A percentile compares a stretch with the other conserved stretches of the same genome.
Conservation (phyloP, 2,113 vertebrate species). For the Ictidomys tridecemlineatus region DNA sequence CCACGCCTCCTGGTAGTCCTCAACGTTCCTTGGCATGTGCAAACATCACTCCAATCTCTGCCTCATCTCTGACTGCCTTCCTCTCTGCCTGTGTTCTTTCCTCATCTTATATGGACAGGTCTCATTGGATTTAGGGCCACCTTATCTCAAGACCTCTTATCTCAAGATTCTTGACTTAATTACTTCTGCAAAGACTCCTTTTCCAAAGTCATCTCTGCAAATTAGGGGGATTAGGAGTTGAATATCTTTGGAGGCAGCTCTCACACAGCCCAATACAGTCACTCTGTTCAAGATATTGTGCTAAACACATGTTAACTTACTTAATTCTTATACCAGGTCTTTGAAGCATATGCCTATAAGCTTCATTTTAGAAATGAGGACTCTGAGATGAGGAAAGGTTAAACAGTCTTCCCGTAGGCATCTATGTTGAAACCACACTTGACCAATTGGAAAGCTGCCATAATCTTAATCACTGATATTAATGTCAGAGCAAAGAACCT, state of each 20-base stretch:
- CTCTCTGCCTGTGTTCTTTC: neutral
- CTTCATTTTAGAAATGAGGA: neutral
- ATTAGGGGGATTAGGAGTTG: neutral
- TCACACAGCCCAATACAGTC: neutral
- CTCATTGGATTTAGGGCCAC: neutral
- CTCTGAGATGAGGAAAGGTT: neutral
- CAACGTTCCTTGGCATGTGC: neutral
- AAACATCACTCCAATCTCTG: neutral
- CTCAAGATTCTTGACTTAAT: neutral
- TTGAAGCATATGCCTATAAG: neutral
- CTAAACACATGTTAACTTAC: neutral
- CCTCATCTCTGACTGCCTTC: neutral
- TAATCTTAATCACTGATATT: neutral
- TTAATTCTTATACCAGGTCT: neutral
- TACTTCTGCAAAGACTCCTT: neutral
- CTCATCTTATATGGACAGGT: neutral
- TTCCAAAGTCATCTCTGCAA: neutral
- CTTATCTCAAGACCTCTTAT: neutral
- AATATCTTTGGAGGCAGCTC: rapidly evolving
- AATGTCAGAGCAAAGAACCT: neutral
- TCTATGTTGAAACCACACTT: neutral
- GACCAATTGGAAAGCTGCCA: neutral
- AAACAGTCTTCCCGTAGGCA: neutral
- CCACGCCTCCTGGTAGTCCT: too few relatives aligned
- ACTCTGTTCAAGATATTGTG: neutral